These are phyloP conservation scores for Pituophis catenifer DNA, from an alignment of 2,113 vertebrate genomes.

Conservation along the genomic window DNA sequence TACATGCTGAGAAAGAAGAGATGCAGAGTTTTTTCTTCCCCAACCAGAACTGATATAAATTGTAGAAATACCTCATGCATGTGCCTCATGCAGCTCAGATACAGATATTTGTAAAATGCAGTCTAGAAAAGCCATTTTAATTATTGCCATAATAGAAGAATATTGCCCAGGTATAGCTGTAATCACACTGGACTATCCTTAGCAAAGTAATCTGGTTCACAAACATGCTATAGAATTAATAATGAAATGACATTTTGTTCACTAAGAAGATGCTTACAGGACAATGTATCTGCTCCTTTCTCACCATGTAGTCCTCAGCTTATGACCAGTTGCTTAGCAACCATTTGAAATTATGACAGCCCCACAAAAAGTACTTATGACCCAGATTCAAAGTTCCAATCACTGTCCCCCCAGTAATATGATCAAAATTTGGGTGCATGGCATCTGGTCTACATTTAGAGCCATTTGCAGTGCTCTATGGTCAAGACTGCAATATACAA, in stretches of 20 bases:
- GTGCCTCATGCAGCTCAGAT: not conserved
- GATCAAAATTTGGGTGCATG: not conserved
- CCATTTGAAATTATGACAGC: not conserved
- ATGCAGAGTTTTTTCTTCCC: not conserved
- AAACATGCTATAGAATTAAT: slow-evolving; percentile 21
- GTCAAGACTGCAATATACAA: not conserved
- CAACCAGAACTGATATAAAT: slow-evolving; percentile 23
- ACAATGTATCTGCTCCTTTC: slow-evolving; percentile 23
- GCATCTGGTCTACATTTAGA: not conserved
- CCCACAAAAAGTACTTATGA: not conserved
- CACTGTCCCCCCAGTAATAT: not conserved
- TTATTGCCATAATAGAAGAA: slow-evolving; percentile 37
- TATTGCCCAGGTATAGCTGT: slow-evolving; percentile 10
- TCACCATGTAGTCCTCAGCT: not conserved
- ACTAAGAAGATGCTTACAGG: slow-evolving; percentile 6
- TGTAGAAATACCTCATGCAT: not conserved
- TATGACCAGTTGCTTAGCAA: not conserved
- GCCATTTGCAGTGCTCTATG: not conserved
- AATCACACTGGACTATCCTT: not conserved
- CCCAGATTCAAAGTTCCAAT: not conserved
- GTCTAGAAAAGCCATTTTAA: slow-evolving; percentile 27
- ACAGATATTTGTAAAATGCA: not conserved
- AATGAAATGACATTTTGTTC: slow-evolving; percentile 27
- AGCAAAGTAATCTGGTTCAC: not conserved
- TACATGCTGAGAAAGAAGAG: not conserved